Percentiles rank a stretch among this genome's conserved stretches.
phyloP scores from a whole-genome alignment of 2,113 vertebrate species.

The Alligator sinensis region DNA sequence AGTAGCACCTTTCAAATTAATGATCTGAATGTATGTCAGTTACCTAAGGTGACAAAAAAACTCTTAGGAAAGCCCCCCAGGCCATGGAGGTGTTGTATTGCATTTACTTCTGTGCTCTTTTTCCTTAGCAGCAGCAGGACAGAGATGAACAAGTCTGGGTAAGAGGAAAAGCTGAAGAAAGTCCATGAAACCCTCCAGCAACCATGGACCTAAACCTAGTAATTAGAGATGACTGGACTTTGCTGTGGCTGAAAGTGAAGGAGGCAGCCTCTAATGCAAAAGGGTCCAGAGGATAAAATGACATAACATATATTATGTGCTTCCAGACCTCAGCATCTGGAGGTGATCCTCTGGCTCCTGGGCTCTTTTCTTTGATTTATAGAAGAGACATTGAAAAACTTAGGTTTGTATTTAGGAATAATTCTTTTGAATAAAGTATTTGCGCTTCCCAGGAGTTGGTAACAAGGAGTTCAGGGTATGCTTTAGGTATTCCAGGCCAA shows the following conservation, averaged over 20 bases:
- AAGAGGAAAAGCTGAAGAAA: not conserved
- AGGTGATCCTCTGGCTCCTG: not conserved
- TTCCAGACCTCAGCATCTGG: not conserved
- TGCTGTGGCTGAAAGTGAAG: not conserved
- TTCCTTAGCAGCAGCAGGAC: not conserved
- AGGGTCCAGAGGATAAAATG: not conserved
- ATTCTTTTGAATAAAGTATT: not conserved
- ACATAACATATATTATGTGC: not conserved
- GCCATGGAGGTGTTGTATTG: not conserved
- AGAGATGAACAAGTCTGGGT: not conserved
- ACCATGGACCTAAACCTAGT: not conserved
- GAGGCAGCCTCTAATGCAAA: not conserved
- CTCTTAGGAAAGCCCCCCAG: not conserved
- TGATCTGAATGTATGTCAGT: not conserved
- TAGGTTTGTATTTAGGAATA: not conserved
- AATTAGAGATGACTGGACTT: not conserved
- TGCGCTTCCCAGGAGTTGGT: not conserved
- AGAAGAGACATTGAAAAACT: not conserved
- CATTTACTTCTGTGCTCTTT: not conserved
- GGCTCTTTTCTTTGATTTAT: not conserved
- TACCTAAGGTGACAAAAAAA: not conserved
- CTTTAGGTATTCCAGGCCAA: not conserved
- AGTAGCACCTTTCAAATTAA: not conserved
- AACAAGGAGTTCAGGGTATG: not conserved
- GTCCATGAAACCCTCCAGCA: not conserved